Evolutionary conservation across 2,888 invertebrate species (phyloP).

Genomic region (Miltochrista miniata): DNA sequence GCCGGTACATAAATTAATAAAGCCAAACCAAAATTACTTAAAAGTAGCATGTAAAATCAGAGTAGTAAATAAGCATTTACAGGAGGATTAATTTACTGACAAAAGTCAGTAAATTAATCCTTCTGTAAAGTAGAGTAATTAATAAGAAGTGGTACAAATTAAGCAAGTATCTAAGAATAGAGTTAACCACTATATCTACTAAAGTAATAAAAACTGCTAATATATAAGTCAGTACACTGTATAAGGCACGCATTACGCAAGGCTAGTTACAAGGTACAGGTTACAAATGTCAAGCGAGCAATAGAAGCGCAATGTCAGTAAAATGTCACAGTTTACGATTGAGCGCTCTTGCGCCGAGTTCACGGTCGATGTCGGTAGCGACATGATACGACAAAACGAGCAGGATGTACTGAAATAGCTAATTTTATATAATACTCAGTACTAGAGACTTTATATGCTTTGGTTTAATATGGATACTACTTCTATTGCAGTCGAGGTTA

Average conservation of each 20-base stretch:
- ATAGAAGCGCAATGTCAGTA: constrained; percentile 69
- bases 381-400: constrained; percentile 27
- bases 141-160: background rate
- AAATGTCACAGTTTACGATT: constrained; percentile 74
- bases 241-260: constrained; percentile 40
- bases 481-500: too few species aligned
- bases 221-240: constrained; percentile 44
- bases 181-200: background rate
- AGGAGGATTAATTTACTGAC: too few species aligned
- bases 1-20: too few species aligned
- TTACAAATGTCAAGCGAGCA: constrained; percentile 61
- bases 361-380: constrained; percentile 50
- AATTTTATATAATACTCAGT: constrained; percentile 32
- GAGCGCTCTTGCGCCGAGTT: constrained; percentile 62
- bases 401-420: constrained; percentile 33
- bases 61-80: too few species aligned
- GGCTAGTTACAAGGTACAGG: constrained; percentile 31
- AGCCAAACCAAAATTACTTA: too few species aligned
- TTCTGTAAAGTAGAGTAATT: too few species aligned
- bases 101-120: too few species aligned
- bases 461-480: constrained; percentile 32
- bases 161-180: background rate
- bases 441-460: constrained; percentile 27
- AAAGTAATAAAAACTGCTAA: constrained; percentile 40
- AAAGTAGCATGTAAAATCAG: too few species aligned